phyloP scores from a whole-genome alignment of 1,140 invertebrate species.

The Heterodera schachtii region DNA sequence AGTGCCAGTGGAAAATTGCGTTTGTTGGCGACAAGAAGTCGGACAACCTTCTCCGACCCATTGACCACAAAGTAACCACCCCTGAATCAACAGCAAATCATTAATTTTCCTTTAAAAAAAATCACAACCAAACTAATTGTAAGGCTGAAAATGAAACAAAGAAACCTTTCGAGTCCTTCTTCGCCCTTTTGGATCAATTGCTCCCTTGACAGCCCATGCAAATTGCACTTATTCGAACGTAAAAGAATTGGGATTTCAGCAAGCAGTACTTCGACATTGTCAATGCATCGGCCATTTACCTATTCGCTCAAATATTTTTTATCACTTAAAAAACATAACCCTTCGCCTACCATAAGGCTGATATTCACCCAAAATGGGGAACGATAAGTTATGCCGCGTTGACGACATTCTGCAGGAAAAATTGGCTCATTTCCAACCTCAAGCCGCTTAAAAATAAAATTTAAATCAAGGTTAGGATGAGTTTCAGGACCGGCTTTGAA shows the following conservation, averaged over 20 bases:
- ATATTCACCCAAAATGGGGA: slow-evolving; percentile 54
- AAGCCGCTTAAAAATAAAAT: slow-evolving; percentile 7
- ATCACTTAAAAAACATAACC: not conserved
- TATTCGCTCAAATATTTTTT: not conserved
- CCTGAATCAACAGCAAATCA: not conserved
- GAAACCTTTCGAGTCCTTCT: slow-evolving; percentile 53
- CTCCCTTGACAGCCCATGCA: slow-evolving; percentile 44
- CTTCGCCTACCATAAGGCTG: slow-evolving; percentile 34
- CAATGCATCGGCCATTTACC: slow-evolving; percentile 52
- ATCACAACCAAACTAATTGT: not conserved
- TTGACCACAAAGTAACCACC: slow-evolving; percentile 65
- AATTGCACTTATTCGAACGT: slow-evolving; percentile 58
- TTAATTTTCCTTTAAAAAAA: no score
- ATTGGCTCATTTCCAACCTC: slow-evolving; percentile 22
- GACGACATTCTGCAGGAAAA: slow-evolving; percentile 61
- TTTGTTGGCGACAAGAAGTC: slow-evolving; percentile 60
- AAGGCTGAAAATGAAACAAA: not conserved
- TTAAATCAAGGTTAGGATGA: no score
- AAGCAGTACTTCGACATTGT: slow-evolving; percentile 51
- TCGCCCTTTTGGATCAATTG: slow-evolving; percentile 55
- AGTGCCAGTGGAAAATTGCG: slow-evolving; percentile 63
- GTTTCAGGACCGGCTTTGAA: slow-evolving; percentile 23
- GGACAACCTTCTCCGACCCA: slow-evolving; percentile 62
- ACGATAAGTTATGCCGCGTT: slow-evolving; percentile 59
- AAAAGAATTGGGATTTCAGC: slow-evolving; percentile 64